phyloP scores from a whole-genome alignment of 2,797 vertebrate species.

The Coluber constrictor region DNA sequence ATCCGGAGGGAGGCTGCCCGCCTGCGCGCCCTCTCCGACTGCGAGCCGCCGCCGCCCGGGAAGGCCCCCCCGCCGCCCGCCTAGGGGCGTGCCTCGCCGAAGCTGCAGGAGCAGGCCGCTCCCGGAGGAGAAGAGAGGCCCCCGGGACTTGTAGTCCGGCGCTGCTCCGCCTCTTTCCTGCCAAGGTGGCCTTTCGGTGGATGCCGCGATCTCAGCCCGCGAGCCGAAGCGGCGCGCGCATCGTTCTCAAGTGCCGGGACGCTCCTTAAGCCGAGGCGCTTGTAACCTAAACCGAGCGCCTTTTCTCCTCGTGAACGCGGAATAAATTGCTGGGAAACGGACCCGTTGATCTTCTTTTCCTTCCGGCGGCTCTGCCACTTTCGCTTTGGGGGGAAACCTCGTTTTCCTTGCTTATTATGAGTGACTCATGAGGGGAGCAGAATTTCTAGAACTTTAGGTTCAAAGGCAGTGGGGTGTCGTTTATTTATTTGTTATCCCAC shows the following conservation, averaged over 20 bases:
- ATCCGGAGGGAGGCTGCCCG: background rate
- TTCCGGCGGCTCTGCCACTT: background rate
- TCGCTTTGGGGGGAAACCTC: background rate
- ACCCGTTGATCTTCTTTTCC: background rate
- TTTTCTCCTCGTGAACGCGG: background rate
- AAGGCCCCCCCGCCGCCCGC: background rate
- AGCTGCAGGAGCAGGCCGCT: background rate
- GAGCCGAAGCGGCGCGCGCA: background rate
- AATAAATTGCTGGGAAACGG: background rate
- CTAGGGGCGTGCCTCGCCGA: background rate
- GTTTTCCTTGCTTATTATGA: background rate
- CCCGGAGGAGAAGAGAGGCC: background rate
- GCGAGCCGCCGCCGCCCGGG: background rate
- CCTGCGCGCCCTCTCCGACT: background rate
- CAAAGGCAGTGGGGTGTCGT: background rate
- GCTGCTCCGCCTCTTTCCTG: background rate
- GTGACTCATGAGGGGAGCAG: background rate
- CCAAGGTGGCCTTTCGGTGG: background rate
- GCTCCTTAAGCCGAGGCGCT: background rate
- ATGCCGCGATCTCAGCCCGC: background rate
- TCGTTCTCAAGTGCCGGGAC: background rate
- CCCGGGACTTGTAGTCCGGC: background rate
- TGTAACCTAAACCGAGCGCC: too few relatives aligned
- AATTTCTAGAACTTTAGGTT: background rate
- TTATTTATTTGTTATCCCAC: background rate